Base-by-base conservation (phyloP, 2,113 vertebrate genomes). In the Plectropomus leopardus region DNA sequence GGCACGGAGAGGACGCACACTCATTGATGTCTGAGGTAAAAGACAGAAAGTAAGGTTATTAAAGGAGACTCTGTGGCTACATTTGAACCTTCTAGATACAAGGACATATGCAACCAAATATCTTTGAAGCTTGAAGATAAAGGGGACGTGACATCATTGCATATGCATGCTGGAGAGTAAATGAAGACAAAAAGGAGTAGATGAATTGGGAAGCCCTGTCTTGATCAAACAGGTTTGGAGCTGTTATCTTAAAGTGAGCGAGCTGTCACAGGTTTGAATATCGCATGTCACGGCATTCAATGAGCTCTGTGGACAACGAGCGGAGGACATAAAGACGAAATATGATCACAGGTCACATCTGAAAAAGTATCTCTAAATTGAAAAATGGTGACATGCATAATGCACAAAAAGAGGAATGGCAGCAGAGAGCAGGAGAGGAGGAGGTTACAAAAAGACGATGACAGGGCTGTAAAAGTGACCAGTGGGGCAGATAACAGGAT, bases 1-100 rank as follows among this genome's bases (percentile, higher is more conserved):
- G 88, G 87, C 96, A 97, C 0, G 96, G 96, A 8, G 93, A 92
- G 21, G 94, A 96, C 24, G 90, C 87, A 59, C 96, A 97, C 82
- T 96, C 93, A 0, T 96, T 93, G 61, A 93, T 92, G 83, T 95
- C 96, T 97, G 75, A 66, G 55, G 66, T 83, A 73, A 79, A 45
- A 91, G 76, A 84, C 63, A 61, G 50, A 63, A 45, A 58, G 63
- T 40, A 36, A n/a, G 59, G 36, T 72, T 78, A 44, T 24, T 68
- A 3, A 17, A 44, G 14, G 26, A 26, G 70, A 69, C 19, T 19
- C 30, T 5, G 7, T 16, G 34, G 21, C 54, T 58, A 26, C 23
- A 63, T 69, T 66, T 64, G 48, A 78, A 42, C 30, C 4, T 24
- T 16, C 24, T 23, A 80, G 34, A 75, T 9, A 73, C 30, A 28